Conservation (phyloP, 2,888 invertebrate genomes). For the Galerucella calmariensis region DNA sequence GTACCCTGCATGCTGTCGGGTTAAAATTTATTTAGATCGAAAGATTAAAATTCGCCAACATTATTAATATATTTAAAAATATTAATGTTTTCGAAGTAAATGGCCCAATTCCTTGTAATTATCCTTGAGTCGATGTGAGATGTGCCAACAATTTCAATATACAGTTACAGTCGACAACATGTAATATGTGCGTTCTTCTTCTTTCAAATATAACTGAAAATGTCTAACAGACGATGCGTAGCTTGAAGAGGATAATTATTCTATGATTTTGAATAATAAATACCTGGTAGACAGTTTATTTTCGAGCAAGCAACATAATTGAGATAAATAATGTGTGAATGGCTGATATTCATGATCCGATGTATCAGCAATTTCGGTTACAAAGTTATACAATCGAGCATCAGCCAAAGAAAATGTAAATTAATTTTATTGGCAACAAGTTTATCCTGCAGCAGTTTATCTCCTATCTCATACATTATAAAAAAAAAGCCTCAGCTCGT, state of each 20-base stretch:
- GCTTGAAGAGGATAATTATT: not conserved
- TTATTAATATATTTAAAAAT: slow-evolving; percentile 30
- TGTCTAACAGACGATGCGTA: not conserved
- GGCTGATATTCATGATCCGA: not conserved
- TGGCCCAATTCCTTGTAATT: slow-evolving; percentile 18
- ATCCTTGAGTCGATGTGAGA: slow-evolving; percentile 21
- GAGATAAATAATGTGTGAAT: not conserved
- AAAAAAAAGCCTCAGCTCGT: not conserved
- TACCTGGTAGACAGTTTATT: not conserved
- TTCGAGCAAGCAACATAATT: not conserved
- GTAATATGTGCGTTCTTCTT: not conserved
- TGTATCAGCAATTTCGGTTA: slow-evolving; percentile 26
- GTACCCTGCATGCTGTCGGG: not conserved
- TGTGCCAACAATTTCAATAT: slow-evolving; percentile 20
- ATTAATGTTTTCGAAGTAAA: slow-evolving; percentile 32
- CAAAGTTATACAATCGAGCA: slow-evolving; percentile 32
- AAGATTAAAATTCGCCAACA: slow-evolving; percentile 31
- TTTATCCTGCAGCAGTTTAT: not conserved
- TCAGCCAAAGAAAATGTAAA: slow-evolving; percentile 30
- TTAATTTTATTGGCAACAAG: slow-evolving; percentile 10
- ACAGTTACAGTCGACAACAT: not conserved
- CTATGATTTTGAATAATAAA: not conserved
- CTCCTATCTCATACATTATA: not conserved
- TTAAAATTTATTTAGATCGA: slow-evolving; percentile 32
- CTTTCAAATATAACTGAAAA: not conserved